These are phyloP conservation scores for Endotricha flammealis DNA, from an alignment of 2,888 invertebrate species.

Conservation along the genomic window DNA sequence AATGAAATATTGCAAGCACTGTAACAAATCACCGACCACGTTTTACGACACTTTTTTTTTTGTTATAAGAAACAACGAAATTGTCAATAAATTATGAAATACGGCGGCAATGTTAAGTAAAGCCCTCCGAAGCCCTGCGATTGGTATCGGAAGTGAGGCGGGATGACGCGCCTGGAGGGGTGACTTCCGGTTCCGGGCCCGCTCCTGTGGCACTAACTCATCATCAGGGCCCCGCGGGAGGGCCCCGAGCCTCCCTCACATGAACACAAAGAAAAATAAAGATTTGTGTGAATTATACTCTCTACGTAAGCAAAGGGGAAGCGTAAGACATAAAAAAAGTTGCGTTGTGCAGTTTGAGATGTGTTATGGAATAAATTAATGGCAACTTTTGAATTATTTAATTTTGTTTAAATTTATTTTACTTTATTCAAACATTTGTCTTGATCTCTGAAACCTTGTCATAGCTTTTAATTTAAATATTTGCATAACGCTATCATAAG, in stretches of 20 bases:
- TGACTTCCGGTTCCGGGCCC: conserved; percentile 61
- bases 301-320: conserved; percentile 52
- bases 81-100: conserved; percentile 64
- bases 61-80: conserved; percentile 16
- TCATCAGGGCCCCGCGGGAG: conserved; percentile 68
- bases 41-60: conserved; percentile 7
- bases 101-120: conserved; percentile 37
- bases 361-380: not conserved
- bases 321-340: conserved; percentile 12
- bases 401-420: too few relatives aligned
- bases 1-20: conserved; percentile 1
- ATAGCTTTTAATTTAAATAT: too few relatives aligned
- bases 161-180: conserved; percentile 56
- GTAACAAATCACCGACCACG: conserved; percentile 6
- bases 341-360: not conserved
- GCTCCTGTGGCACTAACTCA: conserved; percentile 60
- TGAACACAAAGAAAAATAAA: conserved; percentile 63
- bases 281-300: conserved; percentile 71
- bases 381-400: not conserved
- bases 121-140: conserved; percentile 46
- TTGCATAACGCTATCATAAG: too few relatives aligned
- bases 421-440: too few relatives aligned
- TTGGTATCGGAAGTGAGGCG: conserved; percentile 70
- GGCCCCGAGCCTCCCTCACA: conserved; percentile 40
- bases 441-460: too few relatives aligned